phyloP scores from a whole-genome alignment of 2,113 vertebrate genomes.

The Rhineura floridana region DNA sequence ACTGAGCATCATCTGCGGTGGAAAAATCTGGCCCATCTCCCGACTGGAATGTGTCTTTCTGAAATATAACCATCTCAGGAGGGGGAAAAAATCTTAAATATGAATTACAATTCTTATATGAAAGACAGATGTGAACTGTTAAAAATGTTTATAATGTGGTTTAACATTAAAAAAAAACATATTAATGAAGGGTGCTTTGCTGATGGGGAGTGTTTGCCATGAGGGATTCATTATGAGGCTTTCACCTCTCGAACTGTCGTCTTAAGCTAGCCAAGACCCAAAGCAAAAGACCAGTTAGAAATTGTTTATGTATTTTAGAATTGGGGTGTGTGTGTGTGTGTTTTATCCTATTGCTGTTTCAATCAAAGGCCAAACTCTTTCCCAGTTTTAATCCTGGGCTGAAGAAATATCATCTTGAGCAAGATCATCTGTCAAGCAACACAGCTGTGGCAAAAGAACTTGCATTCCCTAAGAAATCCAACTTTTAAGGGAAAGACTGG shows the following conservation, averaged over 20 bases:
- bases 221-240: slow-evolving; percentile 66
- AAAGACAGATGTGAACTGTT: slow-evolving; percentile 65
- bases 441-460: not conserved
- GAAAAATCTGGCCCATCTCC: not conserved
- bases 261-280: slow-evolving; percentile 50
- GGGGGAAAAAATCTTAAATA: slow-evolving; percentile 56
- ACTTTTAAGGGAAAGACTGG: not conserved
- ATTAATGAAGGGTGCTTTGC: slow-evolving; percentile 55
- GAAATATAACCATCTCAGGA: slow-evolving; percentile 51
- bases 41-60: slow-evolving; percentile 33
- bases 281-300: slow-evolving; percentile 52
- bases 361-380: not conserved
- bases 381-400: not conserved
- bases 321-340: not conserved
- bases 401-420: slow-evolving; percentile 2
- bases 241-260: slow-evolving; percentile 57
- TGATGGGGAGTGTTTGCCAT: slow-evolving; percentile 62
- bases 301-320: slow-evolving; percentile 62
- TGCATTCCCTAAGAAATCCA: not conserved
- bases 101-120: slow-evolving; percentile 64
- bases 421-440: not conserved
- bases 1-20: not conserved
- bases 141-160: slow-evolving; percentile 58
- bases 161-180: slow-evolving; percentile 55
- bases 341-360: slow-evolving; percentile 20